These are phyloP conservation scores for Cyphomyrmex costatus DNA, from an alignment of 1,140 invertebrate species.

Conservation along the genomic window DNA sequence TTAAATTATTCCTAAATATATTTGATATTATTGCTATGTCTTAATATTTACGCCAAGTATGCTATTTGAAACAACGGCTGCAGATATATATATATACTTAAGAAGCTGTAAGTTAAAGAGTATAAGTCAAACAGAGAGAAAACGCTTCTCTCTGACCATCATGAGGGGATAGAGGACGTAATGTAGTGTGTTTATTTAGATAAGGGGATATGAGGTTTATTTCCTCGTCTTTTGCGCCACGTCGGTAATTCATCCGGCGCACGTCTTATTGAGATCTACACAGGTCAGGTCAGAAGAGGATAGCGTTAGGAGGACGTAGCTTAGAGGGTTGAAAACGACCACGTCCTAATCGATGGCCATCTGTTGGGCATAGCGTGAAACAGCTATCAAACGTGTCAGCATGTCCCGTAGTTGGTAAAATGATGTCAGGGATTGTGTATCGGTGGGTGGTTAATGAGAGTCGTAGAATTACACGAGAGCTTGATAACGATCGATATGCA, in stretches of 20 bases:
- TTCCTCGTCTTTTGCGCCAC: slow-evolving; percentile 73
- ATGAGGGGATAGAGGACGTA: background rate
- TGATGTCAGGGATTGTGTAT: slow-evolving; percentile 76
- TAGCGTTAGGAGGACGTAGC: slow-evolving; percentile 50
- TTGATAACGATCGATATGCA: slow-evolving; percentile 70
- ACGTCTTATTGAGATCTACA: slow-evolving; percentile 69
- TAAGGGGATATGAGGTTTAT: slow-evolving; percentile 70
- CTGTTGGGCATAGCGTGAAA: slow-evolving; percentile 82
- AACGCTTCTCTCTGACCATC: background rate
- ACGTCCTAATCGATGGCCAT: slow-evolving; percentile 82
- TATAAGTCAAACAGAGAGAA: background rate
- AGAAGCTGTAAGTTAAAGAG: background rate
- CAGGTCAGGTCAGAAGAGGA: slow-evolving; percentile 73
- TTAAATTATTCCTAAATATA: background rate
- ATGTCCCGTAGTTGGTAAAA: slow-evolving; percentile 82
- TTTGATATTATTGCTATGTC: background rate
- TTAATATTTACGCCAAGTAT: background rate
- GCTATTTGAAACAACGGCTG: background rate
- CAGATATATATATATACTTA: background rate
- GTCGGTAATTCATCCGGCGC: slow-evolving; percentile 84
- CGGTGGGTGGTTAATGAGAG: slow-evolving; percentile 84
- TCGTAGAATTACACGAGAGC: slow-evolving; percentile 49
- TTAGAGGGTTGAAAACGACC: slow-evolving; percentile 85
- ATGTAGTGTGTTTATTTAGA: slow-evolving; percentile 75
- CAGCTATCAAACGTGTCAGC: slow-evolving; percentile 77